Percentiles rank a stretch among this genome's conserved stretches.
phyloP scores from a whole-genome alignment of 2,797 vertebrate species.

The Naso thynnoides region DNA sequence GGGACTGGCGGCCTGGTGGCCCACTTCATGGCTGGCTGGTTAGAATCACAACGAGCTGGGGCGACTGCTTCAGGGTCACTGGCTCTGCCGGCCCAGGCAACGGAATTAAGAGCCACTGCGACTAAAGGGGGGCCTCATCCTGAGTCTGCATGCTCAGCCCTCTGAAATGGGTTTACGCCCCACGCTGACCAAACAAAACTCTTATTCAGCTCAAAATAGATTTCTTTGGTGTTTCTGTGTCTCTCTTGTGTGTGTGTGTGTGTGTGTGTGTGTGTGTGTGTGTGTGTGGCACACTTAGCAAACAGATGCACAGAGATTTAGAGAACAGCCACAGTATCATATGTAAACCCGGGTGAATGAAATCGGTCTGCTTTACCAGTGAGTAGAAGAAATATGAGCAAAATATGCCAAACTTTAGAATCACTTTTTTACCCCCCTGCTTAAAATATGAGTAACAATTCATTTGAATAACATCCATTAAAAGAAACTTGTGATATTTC shows the following conservation, averaged over 20 bases:
- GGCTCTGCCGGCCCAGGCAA: constrained; percentile 74
- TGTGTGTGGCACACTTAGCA: constrained; percentile 8
- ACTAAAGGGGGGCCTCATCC: constrained; percentile 76
- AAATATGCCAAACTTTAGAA: constrained; percentile 8
- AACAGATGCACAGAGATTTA: constrained; percentile 6
- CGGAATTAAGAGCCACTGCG: constrained; percentile 79
- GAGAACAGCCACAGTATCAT: constrained; percentile 2
- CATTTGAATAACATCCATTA: constrained; percentile 1
- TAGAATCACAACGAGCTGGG: constrained; percentile 82
- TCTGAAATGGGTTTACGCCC: constrained; percentile 66
- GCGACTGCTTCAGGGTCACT: constrained; percentile 84
- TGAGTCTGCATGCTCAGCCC: constrained; percentile 70
- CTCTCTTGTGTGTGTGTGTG: too few relatives aligned
- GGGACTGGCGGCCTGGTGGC: constrained; percentile 66
- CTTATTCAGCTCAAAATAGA: constrained; percentile 57
- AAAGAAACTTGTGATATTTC: neutral
- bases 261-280: too few relatives aligned
- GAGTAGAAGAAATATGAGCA: neutral
- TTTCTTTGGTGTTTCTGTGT: constrained; percentile 47
- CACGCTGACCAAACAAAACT: constrained; percentile 66
- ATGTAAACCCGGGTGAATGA: neutral
- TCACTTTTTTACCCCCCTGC: neutral
- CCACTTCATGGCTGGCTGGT: constrained; percentile 83
- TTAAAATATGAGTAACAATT: constrained; percentile 7
- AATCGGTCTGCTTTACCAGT: neutral